phyloP scores from a whole-genome alignment of 2,888 invertebrate genomes.

The Galerucella nymphaeae region DNA sequence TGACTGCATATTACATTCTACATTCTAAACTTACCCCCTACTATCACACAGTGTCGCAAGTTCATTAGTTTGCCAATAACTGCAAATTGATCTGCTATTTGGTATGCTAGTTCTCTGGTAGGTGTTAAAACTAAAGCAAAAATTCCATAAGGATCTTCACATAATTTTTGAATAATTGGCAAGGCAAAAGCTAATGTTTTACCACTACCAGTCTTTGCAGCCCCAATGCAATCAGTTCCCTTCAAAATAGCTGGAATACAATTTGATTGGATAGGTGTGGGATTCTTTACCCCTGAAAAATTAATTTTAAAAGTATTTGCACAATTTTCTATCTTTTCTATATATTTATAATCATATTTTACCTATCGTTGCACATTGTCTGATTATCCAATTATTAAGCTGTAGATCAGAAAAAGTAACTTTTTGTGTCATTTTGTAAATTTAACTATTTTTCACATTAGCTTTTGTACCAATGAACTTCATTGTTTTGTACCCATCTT shows the following conservation, averaged over 20 bases:
- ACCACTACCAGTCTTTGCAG: conserved; percentile 97
- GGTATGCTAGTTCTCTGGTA: conserved; percentile 91
- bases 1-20: too few relatives aligned
- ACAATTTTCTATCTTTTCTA: too few relatives aligned
- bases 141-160: conserved; percentile 95
- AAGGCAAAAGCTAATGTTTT: conserved; percentile 98
- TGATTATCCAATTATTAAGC: conserved; percentile 79
- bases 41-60: conserved; percentile 85
- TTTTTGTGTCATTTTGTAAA: conserved; percentile 34
- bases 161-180: conserved; percentile 90
- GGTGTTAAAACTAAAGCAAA: conserved; percentile 95
- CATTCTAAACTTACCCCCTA: conserved; percentile 74
- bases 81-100: conserved; percentile 95
- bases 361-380: conserved; percentile 79
- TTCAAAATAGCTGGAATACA: conserved; percentile 82
- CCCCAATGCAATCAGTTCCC: conserved; percentile 92
- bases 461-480: too few relatives aligned
- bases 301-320: conserved; percentile 14
- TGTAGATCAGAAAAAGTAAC: conserved; percentile 72
- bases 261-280: conserved; percentile 84
- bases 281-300: conserved; percentile 75
- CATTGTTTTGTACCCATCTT: too few relatives aligned
- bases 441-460: not conserved
- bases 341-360: conserved; percentile 50
- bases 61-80: conserved; percentile 91